A percentile compares a stretch with the other conserved stretches of the same genome.
Evolutionary conservation across 2,888 invertebrate species (phyloP).

Genomic region (Lobophora halterata): DNA sequence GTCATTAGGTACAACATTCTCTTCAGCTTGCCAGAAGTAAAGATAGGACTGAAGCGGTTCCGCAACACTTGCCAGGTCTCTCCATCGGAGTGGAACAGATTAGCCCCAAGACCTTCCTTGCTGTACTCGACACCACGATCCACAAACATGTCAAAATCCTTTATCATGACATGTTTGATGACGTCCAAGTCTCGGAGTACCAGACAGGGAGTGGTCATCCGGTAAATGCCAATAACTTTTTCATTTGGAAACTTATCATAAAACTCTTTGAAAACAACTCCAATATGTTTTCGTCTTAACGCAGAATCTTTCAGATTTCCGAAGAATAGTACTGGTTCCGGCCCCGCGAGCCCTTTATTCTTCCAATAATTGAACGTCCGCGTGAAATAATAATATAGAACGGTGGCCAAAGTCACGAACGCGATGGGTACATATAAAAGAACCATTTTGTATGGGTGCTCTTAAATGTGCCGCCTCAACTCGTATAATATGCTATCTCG

Average conservation of each 20-base stretch:
- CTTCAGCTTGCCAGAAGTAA: slow-evolving; percentile 54
- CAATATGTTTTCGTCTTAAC: slow-evolving; percentile 40
- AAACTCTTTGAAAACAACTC: slow-evolving; percentile 35
- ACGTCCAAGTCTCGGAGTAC: slow-evolving; percentile 52
- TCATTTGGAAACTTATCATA: slow-evolving; percentile 48
- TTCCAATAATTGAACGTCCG: slow-evolving; percentile 51
- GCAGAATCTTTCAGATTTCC: slow-evolving; percentile 47
- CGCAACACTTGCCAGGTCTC: slow-evolving; percentile 51
- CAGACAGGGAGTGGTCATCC: slow-evolving; percentile 46
- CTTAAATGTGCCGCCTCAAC: no score
- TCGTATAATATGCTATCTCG: no score
- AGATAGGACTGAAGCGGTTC: slow-evolving; percentile 48
- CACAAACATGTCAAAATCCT: slow-evolving; percentile 50
- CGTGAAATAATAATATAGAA: slow-evolving; percentile 41
- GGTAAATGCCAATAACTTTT: slow-evolving; percentile 53
- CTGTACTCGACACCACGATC: slow-evolving; percentile 50
- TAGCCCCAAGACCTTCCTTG: slow-evolving; percentile 41
- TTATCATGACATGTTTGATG: slow-evolving; percentile 51
- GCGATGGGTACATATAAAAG: no score
- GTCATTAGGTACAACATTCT: slow-evolving; percentile 52
- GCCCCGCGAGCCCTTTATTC: slow-evolving; percentile 40
- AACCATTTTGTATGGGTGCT: no score
- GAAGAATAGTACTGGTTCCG: slow-evolving; percentile 42
- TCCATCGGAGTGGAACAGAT: slow-evolving; percentile 50
- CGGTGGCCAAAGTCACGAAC: no score